A percentile compares a stretch with the other conserved stretches of the same genome.
These are phyloP conservation scores for Patella depressa DNA, from an alignment of 2,888 invertebrate species.

Conservation along the genomic window DNA sequence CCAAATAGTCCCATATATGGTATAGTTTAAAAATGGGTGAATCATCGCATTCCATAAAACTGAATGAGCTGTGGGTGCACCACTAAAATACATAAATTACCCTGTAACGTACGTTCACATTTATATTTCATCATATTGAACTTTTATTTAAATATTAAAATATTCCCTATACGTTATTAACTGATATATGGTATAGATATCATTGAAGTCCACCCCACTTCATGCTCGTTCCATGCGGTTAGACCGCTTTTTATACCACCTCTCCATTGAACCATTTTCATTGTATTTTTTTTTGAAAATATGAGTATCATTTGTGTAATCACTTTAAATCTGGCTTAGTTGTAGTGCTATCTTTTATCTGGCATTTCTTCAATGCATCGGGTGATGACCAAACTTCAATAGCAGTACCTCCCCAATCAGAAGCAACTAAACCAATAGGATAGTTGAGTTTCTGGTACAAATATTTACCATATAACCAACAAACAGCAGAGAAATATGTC, in stretches of 20 bases:
- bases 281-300: too few relatives aligned
- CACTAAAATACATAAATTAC: background rate
- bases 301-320: too few relatives aligned
- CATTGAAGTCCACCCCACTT: too few relatives aligned
- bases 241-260: too few relatives aligned
- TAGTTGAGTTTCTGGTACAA: slow-evolving; percentile 56
- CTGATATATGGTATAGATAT: too few relatives aligned
- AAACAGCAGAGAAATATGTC: slow-evolving; percentile 62
- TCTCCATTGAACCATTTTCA: too few relatives aligned
- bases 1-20: slow-evolving; percentile 61
- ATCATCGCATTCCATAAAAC: slow-evolving; percentile 65
- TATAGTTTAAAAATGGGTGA: slow-evolving; percentile 56
- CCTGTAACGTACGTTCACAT: too few relatives aligned
- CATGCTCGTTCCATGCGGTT: too few relatives aligned
- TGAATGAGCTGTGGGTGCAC: background rate
- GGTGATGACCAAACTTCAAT: slow-evolving; percentile 64
- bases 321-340: too few relatives aligned
- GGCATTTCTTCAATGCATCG: slow-evolving; percentile 41
- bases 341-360: background rate
- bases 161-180: too few relatives aligned
- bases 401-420: slow-evolving; percentile 57
- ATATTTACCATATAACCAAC: slow-evolving; percentile 65
- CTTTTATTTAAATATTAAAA: too few relatives aligned
- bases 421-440: slow-evolving; percentile 59
- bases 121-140: too few relatives aligned